Base-by-base conservation (phyloP, 92 coral and sea anemone species). In the Epizoanthus fatuus region DNA sequence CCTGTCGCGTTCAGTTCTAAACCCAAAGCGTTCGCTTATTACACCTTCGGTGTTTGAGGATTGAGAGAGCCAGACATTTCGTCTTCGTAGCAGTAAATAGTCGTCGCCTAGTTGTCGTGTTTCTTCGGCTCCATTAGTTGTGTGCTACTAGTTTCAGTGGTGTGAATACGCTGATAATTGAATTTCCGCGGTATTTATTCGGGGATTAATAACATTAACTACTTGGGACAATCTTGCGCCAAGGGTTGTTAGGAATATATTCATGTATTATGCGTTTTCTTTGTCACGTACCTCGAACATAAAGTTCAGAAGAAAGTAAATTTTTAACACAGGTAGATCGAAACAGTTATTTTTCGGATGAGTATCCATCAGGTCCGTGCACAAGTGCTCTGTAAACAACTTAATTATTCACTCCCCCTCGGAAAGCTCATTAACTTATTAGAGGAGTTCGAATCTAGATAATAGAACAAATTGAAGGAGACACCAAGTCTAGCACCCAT, bases 401-500 rank as follows among this genome's bases (percentile, higher is more conserved):
- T 60, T n/a, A 38, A 35, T 44, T 5, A 39, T 77, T 77, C 70
- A 77, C 82, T 77, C 70, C 82, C 54, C 82, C 82, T 59, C 71
- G 55, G 82, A 77, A 77, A 77, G 82, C 82, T 77, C 70, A 77
- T 77, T 77, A 60, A 62, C 82, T 59, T 77, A 77, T 77, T 77
- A 77, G 39, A 44, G 32, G 29, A 57, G 49, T 77, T 47, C 82
- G 53, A 77, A 60, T 53, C 47, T 62, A 40, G 82, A 38, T 44
- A 77, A 77, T 77, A 58, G 82, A 62, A 44, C 82, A 77, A 77
- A 77, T 77, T 77, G 82, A 59, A 22, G 89, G 96, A 87, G 96
- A 58, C 96, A 42, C 49, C 57, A 80, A 90, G 96, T 93, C 96
- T 93, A 69, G 86, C 74, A 38, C 79, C 77, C 67, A 90, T 83